Conservation (phyloP, 2,888 invertebrate species). For the Ennomos quercinarius region DNA sequence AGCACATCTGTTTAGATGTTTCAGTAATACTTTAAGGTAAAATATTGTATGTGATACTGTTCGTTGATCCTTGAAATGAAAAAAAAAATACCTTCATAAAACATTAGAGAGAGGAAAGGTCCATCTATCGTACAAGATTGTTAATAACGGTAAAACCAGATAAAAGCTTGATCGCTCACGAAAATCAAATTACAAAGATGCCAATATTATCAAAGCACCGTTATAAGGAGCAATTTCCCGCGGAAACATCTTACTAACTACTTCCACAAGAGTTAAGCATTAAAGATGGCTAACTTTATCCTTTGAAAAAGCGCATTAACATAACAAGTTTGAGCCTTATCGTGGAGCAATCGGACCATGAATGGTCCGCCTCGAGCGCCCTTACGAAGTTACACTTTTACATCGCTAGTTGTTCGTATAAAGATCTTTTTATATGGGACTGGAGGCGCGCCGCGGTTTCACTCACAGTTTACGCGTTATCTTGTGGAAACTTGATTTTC, state of each 20-base stretch:
- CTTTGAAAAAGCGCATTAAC: slow-evolving; percentile 44
- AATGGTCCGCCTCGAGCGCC: slow-evolving; percentile 34
- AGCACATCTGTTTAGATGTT: too few species aligned
- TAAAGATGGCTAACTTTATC: slow-evolving; percentile 37
- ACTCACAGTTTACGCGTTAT: too few species aligned
- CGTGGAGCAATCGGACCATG: slow-evolving; percentile 37
- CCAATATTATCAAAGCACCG: slow-evolving; percentile 18
- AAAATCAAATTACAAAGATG: slow-evolving; percentile 16
- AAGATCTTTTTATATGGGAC: slow-evolving; percentile 26
- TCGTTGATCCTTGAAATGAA: too few species aligned
- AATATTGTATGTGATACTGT: too few species aligned
- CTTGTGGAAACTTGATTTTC: too few species aligned
- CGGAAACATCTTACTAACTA: slow-evolving; percentile 29
- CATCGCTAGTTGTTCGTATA: slow-evolving; percentile 34
- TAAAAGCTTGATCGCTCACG: slow-evolving; percentile 9
- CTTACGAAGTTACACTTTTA: slow-evolving; percentile 30
- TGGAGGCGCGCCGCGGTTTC: background rate
- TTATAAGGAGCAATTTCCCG: slow-evolving; percentile 22
- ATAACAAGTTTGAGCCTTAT: slow-evolving; percentile 42
- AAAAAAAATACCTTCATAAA: too few species aligned
- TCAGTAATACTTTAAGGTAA: too few species aligned
- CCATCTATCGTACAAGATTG: too few species aligned
- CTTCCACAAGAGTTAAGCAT: slow-evolving; percentile 34
- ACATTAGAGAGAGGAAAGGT: too few species aligned
- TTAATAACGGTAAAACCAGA: background rate